phyloP scores from a whole-genome alignment of 2,113 vertebrate genomes.

The Oreamnos americanus region DNA sequence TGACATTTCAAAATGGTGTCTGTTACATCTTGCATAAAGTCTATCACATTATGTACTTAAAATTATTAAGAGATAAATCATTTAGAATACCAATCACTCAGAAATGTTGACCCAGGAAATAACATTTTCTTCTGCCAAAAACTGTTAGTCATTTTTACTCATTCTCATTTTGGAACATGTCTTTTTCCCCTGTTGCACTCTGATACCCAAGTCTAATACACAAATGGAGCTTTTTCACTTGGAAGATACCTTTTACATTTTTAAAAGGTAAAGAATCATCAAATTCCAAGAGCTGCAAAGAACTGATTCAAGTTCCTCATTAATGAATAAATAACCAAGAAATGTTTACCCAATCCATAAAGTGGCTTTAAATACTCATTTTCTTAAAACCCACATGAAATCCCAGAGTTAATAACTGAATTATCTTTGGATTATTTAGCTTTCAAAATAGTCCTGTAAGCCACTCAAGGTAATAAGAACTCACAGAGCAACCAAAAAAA shows the following conservation, averaged over 20 bases:
- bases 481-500: not conserved
- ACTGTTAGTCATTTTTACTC: not conserved
- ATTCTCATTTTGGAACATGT: not conserved
- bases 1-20: not conserved
- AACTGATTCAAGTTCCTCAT: not conserved
- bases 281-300: not conserved
- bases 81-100: not conserved
- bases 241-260: not conserved
- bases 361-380: not conserved
- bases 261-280: not conserved
- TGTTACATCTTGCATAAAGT: not conserved
- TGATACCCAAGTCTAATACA: not conserved
- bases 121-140: not conserved
- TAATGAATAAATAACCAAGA: not conserved
- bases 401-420: not conserved
- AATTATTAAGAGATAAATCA: not conserved
- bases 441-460: slow-evolving; percentile 12
- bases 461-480: not conserved
- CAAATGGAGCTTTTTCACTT: not conserved
- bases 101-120: slow-evolving; percentile 1
- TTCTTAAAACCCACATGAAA: not conserved
- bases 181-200: not conserved
- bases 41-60: not conserved
- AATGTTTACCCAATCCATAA: not conserved
- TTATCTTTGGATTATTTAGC: slow-evolving; percentile 22